A percentile compares a stretch with the other conserved stretches of the same genome.
Conservation (phyloP, 2,113 vertebrate species). For the Gymnobelideus leadbeateri region DNA sequence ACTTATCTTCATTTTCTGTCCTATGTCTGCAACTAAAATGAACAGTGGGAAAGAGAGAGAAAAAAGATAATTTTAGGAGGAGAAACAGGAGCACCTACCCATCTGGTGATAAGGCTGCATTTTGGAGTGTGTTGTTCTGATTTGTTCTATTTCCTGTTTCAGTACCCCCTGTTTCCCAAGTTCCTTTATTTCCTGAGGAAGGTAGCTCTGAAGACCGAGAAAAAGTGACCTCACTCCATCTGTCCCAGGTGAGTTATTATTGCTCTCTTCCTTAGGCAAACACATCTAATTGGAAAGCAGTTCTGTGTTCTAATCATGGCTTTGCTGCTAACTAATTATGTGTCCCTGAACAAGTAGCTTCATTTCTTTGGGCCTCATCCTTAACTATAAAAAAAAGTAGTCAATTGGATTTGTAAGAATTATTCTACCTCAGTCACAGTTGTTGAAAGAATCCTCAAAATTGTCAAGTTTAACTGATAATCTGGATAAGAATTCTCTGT, state of each 20-base stretch:
- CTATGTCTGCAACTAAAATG: neutral
- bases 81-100: neutral
- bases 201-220: neutral
- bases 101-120: neutral
- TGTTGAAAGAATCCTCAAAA: neutral
- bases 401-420: neutral
- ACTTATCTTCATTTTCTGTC: neutral
- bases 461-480: neutral
- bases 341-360: neutral
- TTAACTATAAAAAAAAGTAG: neutral
- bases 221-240: conserved; percentile 58
- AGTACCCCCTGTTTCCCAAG: conserved; percentile 52
- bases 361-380: neutral
- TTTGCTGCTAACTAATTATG: neutral
- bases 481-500: neutral
- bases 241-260: conserved; percentile 71
- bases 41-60: neutral
- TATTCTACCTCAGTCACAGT: neutral
- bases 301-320: neutral
- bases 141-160: neutral
- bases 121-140: neutral
- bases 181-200: conserved; percentile 54
- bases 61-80: neutral
- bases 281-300: neutral
- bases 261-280: neutral